Conservation (phyloP, 2,113 vertebrate species). For the Hippocampus mohnikei region DNA sequence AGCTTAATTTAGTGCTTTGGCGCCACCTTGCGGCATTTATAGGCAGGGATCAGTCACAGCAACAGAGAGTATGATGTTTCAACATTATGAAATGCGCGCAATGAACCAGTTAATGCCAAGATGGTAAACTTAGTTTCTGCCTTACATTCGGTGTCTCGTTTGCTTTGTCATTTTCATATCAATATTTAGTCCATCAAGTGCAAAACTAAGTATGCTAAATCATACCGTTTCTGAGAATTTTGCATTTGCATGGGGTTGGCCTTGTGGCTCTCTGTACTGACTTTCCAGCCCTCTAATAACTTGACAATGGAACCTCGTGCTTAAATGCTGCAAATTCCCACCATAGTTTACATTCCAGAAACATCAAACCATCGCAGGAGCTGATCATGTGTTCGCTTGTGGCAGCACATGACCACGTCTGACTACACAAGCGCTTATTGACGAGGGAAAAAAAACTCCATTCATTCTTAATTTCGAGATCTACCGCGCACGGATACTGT, state of each 20-base stretch:
- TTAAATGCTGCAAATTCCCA: background rate
- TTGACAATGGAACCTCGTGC: background rate
- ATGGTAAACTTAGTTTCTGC: too few relatives aligned
- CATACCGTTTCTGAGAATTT: background rate
- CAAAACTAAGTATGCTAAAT: too few relatives aligned
- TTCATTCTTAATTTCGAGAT: background rate
- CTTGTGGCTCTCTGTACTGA: background rate
- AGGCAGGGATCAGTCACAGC: background rate
- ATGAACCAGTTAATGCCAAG: too few relatives aligned
- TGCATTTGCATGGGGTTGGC: background rate
- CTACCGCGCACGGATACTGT: background rate
- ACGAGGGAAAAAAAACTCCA: background rate
- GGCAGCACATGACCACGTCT: conserved; percentile 1
- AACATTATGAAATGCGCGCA: background rate
- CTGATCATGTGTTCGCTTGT: background rate
- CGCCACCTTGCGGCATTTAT: background rate
- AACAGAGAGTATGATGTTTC: background rate
- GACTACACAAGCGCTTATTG: background rate
- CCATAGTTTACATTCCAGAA: background rate
- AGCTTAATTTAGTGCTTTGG: background rate
- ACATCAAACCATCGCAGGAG: background rate
- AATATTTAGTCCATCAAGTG: too few relatives aligned
- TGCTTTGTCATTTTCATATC: too few relatives aligned
- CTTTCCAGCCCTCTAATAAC: background rate
- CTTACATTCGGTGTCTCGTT: too few relatives aligned